Evolutionary conservation across 2,113 vertebrate species (phyloP).

Genomic region (Elgaria multicarinata): DNA sequence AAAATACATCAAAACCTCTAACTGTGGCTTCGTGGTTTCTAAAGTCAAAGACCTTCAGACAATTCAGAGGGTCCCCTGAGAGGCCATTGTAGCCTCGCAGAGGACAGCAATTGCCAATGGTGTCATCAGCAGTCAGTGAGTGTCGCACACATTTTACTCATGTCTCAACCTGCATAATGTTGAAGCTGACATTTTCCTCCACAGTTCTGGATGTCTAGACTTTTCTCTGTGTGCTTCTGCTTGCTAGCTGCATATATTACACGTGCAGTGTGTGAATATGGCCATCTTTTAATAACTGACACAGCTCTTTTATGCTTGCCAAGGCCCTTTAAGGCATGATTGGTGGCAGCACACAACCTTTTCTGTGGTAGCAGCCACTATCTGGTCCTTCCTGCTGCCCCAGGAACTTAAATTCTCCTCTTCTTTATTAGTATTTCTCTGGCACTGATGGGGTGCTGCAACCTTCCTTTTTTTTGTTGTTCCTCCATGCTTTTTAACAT

Average conservation of each 20-base stretch:
- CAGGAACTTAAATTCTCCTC: neutral
- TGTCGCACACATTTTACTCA: constrained; percentile 25
- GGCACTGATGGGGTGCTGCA: neutral
- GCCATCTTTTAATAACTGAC: neutral
- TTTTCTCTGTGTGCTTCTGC: neutral
- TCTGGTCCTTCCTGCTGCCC: neutral
- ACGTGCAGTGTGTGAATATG: neutral
- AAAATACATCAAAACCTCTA: constrained; percentile 8
- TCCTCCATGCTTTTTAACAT: neutral
- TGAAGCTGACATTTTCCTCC: constrained; percentile 24
- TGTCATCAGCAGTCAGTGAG: constrained; percentile 22
- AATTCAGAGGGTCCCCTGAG: constrained; percentile 27
- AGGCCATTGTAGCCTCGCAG: constrained; percentile 26
- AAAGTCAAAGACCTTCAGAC: constrained; percentile 36
- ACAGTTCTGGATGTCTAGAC: neutral
- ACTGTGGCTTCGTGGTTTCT: constrained; percentile 1
- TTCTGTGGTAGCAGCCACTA: neutral
- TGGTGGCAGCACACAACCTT: neutral
- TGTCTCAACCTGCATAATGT: constrained; percentile 3
- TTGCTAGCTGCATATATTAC: neutral
- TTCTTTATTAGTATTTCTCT: neutral
- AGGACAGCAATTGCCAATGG: constrained; percentile 44
- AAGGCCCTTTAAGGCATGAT: neutral
- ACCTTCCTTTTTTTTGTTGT: too few relatives aligned
- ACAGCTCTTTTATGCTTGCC: neutral